Percentiles rank a stretch among this genome's conserved stretches.
Conservation (phyloP, 2,888 invertebrate genomes). For the Odontocolon sp. region DNA sequence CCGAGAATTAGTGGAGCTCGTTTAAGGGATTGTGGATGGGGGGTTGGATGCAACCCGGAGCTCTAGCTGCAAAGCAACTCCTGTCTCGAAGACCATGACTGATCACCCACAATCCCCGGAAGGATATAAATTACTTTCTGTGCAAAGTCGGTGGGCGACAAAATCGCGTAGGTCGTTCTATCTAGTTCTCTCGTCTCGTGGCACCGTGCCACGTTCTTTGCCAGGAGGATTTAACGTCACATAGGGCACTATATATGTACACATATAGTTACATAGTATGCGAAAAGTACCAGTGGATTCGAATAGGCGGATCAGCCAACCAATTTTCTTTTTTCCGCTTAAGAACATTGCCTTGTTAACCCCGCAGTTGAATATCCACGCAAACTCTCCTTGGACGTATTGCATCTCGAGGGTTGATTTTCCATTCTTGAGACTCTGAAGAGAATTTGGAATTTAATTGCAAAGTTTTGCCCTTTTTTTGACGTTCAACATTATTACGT, state of each 20-base stretch:
- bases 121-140: conserved; percentile 41
- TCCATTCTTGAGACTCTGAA: not conserved
- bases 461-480: no score
- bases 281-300: conserved; percentile 4
- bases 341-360: not conserved
- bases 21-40: not conserved
- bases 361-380: not conserved
- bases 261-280: not conserved
- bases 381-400: not conserved
- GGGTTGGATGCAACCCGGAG: not conserved
- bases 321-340: conserved; percentile 5
- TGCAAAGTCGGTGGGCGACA: conserved; percentile 21
- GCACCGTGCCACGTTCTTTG: conserved; percentile 35
- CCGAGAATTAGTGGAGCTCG: conserved; percentile 48
- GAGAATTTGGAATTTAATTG: not conserved
- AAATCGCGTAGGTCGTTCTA: conserved; percentile 25
- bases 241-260: not conserved
- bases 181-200: conserved; percentile 33
- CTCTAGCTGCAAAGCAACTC: conserved; percentile 13
- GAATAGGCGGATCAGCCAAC: conserved; percentile 16
- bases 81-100: conserved; percentile 34
- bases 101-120: conserved; percentile 41
- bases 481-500: no score
- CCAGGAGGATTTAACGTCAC: conserved; percentile 25
- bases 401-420: not conserved